Percentiles rank a stretch among this genome's conserved stretches.
phyloP scores from a whole-genome alignment of 2,888 invertebrate genomes.

The Pachymerium ferrugineum region DNA sequence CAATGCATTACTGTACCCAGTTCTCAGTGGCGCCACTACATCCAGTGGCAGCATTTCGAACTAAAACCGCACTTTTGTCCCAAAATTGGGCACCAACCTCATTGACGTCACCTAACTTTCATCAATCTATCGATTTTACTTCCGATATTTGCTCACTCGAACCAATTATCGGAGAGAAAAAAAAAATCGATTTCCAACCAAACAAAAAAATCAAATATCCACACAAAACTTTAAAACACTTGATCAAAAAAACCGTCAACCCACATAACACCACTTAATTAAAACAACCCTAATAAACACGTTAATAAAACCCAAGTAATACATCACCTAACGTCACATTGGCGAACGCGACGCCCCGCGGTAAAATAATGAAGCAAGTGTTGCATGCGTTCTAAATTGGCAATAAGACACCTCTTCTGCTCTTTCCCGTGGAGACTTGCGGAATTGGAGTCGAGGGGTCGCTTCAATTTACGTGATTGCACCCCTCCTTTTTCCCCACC shows the following conservation, averaged over 20 bases:
- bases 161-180: no score
- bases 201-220: not conserved
- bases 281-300: not conserved
- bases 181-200: no score
- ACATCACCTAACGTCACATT: not conserved
- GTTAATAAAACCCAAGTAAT: not conserved
- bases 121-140: no score
- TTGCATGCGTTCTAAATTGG: not conserved
- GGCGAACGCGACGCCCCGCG: not conserved
- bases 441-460: not conserved
- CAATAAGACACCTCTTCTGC: not conserved
- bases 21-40: no score
- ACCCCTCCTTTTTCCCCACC: not conserved
- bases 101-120: no score
- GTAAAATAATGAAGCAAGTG: not conserved
- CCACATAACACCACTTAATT: not conserved
- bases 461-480: slow-evolving; percentile 13
- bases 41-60: no score
- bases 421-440: not conserved
- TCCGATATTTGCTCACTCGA: no score
- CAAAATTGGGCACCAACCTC: no score
- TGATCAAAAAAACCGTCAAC: not conserved
- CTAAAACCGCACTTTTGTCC: no score
- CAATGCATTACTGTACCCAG: no score
- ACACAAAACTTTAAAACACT: not conserved